A percentile compares a stretch with the other conserved stretches of the same genome.
These are phyloP conservation scores for Alectura lathami DNA, from an alignment of 2,113 vertebrate genomes.

Conservation along the genomic window DNA sequence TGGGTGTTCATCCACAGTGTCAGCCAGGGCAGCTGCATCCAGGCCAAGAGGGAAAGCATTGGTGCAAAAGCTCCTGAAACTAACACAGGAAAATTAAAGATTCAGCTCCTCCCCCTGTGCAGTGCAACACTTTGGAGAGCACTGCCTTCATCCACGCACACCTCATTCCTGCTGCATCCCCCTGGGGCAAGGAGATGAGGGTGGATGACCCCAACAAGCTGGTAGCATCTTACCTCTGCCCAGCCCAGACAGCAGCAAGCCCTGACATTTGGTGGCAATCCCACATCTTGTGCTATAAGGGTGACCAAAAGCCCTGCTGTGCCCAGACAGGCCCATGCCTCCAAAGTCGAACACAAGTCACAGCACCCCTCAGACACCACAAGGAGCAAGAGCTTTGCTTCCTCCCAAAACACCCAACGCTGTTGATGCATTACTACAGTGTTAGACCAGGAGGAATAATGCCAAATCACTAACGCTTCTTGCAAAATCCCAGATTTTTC, in stretches of 20 bases:
- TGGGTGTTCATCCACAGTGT: not conserved
- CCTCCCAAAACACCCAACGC: not conserved
- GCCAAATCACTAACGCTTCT: not conserved
- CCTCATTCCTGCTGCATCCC: not conserved
- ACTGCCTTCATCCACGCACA: not conserved
- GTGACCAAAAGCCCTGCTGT: not conserved
- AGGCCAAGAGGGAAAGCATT: not conserved
- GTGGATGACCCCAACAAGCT: not conserved
- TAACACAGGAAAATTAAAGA: not conserved
- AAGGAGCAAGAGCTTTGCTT: not conserved
- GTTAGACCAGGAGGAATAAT: not conserved
- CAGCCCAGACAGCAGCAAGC: not conserved
- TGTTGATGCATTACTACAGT: no score
- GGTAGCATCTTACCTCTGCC: not conserved
- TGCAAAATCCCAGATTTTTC: not conserved
- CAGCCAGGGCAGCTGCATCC: not conserved
- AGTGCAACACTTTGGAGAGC: not conserved
- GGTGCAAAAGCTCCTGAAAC: not conserved
- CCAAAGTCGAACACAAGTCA: not conserved
- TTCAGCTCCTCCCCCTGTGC: not conserved
- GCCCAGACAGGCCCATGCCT: not conserved
- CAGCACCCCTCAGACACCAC: rapidly evolving
- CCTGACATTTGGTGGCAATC: rapidly evolving
- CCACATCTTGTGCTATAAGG: not conserved
- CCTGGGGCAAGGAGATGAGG: not conserved